Percentiles rank a stretch among this genome's conserved stretches.
These are phyloP conservation scores for Chesias legatella DNA, from an alignment of 2,888 invertebrate species.

Conservation along the genomic window DNA sequence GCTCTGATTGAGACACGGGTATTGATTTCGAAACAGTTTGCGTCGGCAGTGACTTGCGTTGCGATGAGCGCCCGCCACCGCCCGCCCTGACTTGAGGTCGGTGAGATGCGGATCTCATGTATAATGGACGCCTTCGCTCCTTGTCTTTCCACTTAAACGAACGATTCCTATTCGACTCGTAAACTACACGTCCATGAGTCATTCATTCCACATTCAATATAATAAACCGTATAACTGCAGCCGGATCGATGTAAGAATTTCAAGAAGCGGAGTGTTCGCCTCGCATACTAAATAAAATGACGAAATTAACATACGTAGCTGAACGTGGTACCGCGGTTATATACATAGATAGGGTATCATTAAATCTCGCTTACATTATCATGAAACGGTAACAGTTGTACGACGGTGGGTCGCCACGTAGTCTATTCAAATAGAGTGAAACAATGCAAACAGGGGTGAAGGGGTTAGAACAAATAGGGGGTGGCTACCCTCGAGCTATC, in stretches of 20 bases:
- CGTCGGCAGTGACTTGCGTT: constrained; percentile 23
- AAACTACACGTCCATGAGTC: constrained; percentile 75
- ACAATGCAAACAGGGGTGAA: constrained; percentile 70
- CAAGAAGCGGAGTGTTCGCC: constrained; percentile 57
- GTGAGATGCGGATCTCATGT: constrained; percentile 70
- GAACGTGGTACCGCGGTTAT: constrained; percentile 15
- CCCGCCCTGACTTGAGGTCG: constrained; percentile 31
- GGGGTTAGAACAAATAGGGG: constrained; percentile 65
- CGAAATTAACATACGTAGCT: constrained; percentile 22
- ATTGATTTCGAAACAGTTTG: constrained; percentile 74
- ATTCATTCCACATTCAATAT: constrained; percentile 75
- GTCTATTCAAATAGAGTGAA: constrained; percentile 70
- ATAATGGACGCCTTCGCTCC: constrained; percentile 74
- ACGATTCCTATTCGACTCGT: constrained; percentile 78
- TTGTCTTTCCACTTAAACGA: constrained; percentile 76
- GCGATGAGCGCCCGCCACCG: constrained; percentile 4
- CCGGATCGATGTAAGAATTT: constrained; percentile 61
- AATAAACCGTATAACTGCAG: constrained; percentile 76
- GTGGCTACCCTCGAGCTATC: constrained; percentile 58
- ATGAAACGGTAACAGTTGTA: constrained; percentile 73
- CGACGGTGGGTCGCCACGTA: constrained; percentile 48
- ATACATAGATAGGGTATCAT: constrained; percentile 54
- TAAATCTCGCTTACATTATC: constrained; percentile 69
- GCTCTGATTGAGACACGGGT: constrained; percentile 78
- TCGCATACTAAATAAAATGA: constrained; percentile 46